Evolutionary conservation across 2,888 invertebrate species (phyloP), one percentile per base, ranked within the genome.

Genomic region (Anoncus sp.): DNA sequence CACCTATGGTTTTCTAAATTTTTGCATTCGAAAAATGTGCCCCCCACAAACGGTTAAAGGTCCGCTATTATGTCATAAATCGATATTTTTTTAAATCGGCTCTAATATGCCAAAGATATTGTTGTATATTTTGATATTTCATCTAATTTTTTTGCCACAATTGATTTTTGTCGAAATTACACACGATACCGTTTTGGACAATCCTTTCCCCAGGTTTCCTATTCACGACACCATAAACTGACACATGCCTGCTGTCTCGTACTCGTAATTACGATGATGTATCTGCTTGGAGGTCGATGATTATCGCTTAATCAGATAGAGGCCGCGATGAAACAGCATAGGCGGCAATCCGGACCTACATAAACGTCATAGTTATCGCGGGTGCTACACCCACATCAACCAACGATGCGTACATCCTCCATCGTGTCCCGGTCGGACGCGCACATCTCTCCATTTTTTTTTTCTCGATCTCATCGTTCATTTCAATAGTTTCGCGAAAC

Each of bases 301-400:
- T 75, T 75, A 75, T 79, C 62, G 67, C 59, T 79, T 59, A 72
- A 79, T 79, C 75, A 75, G 67, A 75, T 79, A 67, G 51, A 45
- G 18, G 22, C 4, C 43, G 35, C 16, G 27, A 72, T 47, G 38
- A 45, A 35, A 67, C 66, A 49, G 67, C 59, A 72, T 75, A 45
- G 53, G 47, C 43, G 57, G 38, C 71, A 69, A 74, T 74, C 38
- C 16, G 69, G n/a, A 31, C 53, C 47, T 40, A 55, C 40, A 60
- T 66, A 40, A 75, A 63, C 31, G 53, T 71, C 65, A 65, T n/a
- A n/a, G 63, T 79, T 79, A 79, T 79, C 71, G 45, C 43, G 27
- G 27, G 45, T 35, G 16, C n/a, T n/a, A 59, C 57, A 67, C 40
- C 45, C 63, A 38, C 47, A 69, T 60, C 67, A 66, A 53, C 27